Percentiles rank a stretch among this genome's conserved stretches.
Evolutionary conservation across 64 coral and sea anemone species (phyloP).

Genomic region (Dendrophyllia cribrosa): DNA sequence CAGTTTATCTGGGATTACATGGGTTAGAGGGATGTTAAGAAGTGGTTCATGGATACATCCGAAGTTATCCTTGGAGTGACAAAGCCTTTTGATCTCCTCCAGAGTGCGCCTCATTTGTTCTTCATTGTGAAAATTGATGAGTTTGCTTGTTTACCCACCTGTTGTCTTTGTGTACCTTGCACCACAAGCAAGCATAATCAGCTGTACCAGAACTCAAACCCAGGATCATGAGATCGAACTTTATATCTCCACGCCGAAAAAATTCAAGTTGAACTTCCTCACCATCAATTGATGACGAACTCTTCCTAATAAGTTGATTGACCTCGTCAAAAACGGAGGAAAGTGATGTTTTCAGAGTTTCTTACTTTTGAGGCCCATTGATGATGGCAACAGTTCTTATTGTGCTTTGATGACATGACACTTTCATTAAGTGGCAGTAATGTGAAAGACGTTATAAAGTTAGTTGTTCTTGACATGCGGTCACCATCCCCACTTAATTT

Average conservation of each 20-base stretch:
- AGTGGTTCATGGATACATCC: constrained; percentile 34
- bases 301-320: constrained; percentile 28
- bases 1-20: constrained; percentile 47
- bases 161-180: too few relatives aligned
- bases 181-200: constrained; percentile 43
- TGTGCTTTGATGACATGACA: constrained; percentile 38
- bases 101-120: background rate
- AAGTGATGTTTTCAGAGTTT: constrained; percentile 7
- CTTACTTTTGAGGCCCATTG: constrained; percentile 56
- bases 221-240: constrained; percentile 34
- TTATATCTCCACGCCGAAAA: constrained; percentile 46
- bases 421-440: constrained; percentile 16
- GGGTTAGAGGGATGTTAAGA: constrained; percentile 18
- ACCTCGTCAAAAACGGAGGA: constrained; percentile 39
- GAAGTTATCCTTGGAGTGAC: background rate
- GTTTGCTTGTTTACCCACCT: constrained; percentile 12
- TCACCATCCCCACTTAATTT: constrained; percentile 49
- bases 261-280: constrained; percentile 28
- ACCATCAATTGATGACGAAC: constrained; percentile 26
- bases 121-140: constrained; percentile 35
- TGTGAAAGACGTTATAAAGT: constrained; percentile 60
- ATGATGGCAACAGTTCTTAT: constrained; percentile 34
- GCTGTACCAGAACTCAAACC: constrained; percentile 11
- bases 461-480: constrained; percentile 48
- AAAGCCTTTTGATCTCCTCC: constrained; percentile 7